phyloP scores from a whole-genome alignment of 2,888 invertebrate genomes.

The Eristalinus sepulchralis region DNA sequence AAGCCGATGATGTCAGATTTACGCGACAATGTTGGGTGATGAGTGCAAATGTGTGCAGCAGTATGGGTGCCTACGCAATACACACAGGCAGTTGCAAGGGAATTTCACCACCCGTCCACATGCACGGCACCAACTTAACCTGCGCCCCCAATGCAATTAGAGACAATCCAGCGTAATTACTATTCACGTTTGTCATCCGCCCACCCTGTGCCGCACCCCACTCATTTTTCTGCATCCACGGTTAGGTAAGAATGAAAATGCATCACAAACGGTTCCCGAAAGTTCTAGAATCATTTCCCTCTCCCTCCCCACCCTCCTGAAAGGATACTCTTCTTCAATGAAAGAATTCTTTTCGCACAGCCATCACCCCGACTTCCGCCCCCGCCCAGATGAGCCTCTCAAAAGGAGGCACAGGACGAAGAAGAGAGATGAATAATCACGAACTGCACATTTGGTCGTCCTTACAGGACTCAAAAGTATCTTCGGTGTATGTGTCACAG shows the following conservation, averaged over 20 bases:
- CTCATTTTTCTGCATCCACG: neutral
- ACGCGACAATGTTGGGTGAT: neutral
- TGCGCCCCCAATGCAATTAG: constrained; percentile 52
- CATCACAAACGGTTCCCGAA: constrained; percentile 30
- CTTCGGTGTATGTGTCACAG: constrained; percentile 17
- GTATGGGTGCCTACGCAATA: neutral
- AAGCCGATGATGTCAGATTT: neutral
- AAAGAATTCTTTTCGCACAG: constrained; percentile 50
- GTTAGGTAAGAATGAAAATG: constrained; percentile 51
- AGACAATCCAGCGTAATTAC: constrained; percentile 67
- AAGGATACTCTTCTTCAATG: neutral
- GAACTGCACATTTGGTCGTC: constrained; percentile 41
- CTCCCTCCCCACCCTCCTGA: too few species aligned
- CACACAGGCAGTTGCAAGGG: neutral
- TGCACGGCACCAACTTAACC: constrained; percentile 16
- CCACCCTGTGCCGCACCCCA: neutral
- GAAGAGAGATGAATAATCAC: constrained; percentile 4
- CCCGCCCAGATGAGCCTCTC: neutral
- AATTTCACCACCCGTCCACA: neutral
- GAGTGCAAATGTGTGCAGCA: neutral
- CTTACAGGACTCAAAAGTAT: constrained; percentile 40
- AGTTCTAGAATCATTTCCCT: constrained; percentile 34
- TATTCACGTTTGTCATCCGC: constrained; percentile 30
- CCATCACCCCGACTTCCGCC: neutral
- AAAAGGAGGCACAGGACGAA: neutral